These are phyloP conservation scores for Gila robusta DNA, from an alignment of 2,797 vertebrate species.

Conservation along the genomic window DNA sequence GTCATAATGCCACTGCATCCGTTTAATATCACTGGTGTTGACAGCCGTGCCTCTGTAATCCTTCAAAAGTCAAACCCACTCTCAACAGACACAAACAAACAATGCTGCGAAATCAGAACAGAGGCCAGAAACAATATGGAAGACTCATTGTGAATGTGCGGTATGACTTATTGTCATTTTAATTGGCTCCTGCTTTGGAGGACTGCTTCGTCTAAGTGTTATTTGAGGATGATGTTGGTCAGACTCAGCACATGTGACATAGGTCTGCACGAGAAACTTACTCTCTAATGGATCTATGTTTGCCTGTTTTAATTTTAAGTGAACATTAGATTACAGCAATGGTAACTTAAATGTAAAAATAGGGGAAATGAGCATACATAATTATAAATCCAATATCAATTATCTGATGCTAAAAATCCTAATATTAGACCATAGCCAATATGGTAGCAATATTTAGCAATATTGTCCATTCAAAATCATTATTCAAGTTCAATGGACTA, in stretches of 20 bases:
- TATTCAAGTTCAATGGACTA: not conserved
- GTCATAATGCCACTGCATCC: conserved; percentile 63
- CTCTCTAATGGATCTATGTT: too few species aligned
- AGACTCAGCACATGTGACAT: not conserved
- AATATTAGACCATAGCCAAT: too few species aligned
- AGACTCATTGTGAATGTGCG: not conserved
- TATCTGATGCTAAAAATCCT: not conserved
- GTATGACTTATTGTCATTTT: not conserved
- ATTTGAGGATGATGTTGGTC: not conserved
- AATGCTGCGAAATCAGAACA: conserved; percentile 33
- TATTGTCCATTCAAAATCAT: not conserved
- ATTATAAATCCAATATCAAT: not conserved
- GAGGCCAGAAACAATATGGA: not conserved
- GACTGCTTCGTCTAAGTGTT: not conserved
- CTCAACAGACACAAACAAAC: conserved; percentile 47
- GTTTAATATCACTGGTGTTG: conserved; percentile 68
- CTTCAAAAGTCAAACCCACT: conserved; percentile 41
- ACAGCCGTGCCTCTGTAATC: conserved; percentile 65
- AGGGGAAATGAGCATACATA: not conserved
- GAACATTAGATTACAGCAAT: too few species aligned
- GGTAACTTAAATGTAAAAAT: too few species aligned
- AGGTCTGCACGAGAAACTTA: not conserved
- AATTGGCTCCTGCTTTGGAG: not conserved
- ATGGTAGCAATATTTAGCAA: too few species aligned
- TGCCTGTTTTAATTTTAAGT: too few species aligned